These are phyloP conservation scores for Subacronicta megacephala DNA, from an alignment of 2,888 invertebrate genomes.

Conservation along the genomic window DNA sequence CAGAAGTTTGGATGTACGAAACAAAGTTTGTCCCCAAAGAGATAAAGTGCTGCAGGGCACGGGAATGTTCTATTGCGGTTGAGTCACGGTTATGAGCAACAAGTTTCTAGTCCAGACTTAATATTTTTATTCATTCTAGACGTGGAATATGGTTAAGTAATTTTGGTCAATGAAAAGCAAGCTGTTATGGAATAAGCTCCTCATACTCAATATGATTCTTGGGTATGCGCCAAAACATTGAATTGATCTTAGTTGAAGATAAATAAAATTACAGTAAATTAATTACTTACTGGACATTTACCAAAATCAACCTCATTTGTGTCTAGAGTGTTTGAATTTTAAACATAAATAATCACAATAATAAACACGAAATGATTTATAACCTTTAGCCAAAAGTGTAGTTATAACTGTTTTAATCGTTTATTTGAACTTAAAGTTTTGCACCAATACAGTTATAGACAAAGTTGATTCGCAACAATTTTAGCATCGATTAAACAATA, in stretches of 20 bases:
- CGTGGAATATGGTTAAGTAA: constrained; percentile 2
- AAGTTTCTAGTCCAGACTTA: constrained; percentile 40
- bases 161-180: constrained; percentile 7
- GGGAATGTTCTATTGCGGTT: constrained; percentile 24
- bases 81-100: constrained; percentile 41
- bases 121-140: constrained; percentile 13
- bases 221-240: constrained; percentile 16
- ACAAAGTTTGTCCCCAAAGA: constrained; percentile 37
- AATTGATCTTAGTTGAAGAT: constrained; percentile 3
- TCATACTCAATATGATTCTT: neutral
- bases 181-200: neutral
- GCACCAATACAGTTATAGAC: neutral
- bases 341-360: too few relatives aligned
- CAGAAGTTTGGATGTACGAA: constrained; percentile 30
- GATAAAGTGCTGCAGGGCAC: constrained; percentile 33
- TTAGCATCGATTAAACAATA: constrained; percentile 18
- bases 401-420: too few relatives aligned
- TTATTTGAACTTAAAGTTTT: too few relatives aligned
- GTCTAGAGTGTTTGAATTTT: too few relatives aligned
- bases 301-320: too few relatives aligned
- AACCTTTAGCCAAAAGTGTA: too few relatives aligned
- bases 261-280: too few relatives aligned
- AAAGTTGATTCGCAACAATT: constrained; percentile 12
- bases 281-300: too few relatives aligned
- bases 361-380: too few relatives aligned